Conservation (phyloP, 2,888 invertebrate genomes). For the Arctia plantaginis region DNA sequence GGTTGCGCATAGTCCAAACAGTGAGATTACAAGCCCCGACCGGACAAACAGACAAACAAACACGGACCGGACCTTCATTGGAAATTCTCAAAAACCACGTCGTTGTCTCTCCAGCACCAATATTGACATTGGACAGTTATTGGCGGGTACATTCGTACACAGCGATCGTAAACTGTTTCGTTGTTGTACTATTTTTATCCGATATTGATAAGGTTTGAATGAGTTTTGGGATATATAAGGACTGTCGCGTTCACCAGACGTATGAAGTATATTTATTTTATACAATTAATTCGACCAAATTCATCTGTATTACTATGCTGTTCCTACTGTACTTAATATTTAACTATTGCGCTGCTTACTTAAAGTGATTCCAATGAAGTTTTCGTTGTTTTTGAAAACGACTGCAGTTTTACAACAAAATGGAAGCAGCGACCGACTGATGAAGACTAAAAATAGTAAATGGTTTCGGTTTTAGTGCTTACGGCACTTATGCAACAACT, state of each 20-base stretch:
- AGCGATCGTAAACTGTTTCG: conserved; percentile 34
- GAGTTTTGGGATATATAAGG: not conserved
- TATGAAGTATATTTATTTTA: not conserved
- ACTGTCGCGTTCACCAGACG: not conserved
- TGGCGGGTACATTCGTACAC: conserved; percentile 69
- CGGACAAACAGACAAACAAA: conserved; percentile 73
- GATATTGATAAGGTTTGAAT: conserved; percentile 5
- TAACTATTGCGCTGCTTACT: not conserved
- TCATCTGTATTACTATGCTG: not conserved
- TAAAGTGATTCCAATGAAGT: not conserved
- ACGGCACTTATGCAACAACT: too few relatives aligned
- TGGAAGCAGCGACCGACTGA: not conserved
- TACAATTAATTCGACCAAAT: too few relatives aligned
- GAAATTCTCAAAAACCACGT: conserved; percentile 83
- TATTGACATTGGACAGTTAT: conserved; percentile 82
- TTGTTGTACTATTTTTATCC: not conserved
- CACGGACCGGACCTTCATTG: conserved; percentile 75
- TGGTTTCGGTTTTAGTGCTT: not conserved
- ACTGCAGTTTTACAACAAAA: not conserved
- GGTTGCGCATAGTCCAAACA: conserved; percentile 55
- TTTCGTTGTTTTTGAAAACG: not conserved
- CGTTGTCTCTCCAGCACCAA: conserved; percentile 80
- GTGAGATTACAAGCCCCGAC: conserved; percentile 66
- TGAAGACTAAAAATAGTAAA: not conserved
- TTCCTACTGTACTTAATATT: not conserved